Conservation (phyloP, 2,888 invertebrate species). For the Macrophya alboannulata region DNA sequence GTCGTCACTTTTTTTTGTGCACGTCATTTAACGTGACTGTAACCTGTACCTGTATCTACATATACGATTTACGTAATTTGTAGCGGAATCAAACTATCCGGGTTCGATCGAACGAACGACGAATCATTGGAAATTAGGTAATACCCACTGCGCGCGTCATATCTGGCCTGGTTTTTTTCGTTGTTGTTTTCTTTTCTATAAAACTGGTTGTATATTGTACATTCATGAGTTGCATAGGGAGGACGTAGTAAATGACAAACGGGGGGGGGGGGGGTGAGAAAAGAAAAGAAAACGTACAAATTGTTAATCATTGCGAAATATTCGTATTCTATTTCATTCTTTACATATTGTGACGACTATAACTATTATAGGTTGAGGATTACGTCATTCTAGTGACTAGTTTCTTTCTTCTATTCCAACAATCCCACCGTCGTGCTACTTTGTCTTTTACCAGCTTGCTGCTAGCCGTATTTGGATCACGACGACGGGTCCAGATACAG, state of each 20-base stretch:
- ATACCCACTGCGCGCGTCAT: not conserved
- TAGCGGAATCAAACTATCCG: slow-evolving; percentile 26
- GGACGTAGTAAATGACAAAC: not conserved
- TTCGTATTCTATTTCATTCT: not conserved
- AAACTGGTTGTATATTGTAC: slow-evolving; percentile 7
- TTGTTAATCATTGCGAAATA: slow-evolving; percentile 1
- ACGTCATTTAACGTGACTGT: not conserved
- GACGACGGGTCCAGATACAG: slow-evolving; percentile 19
- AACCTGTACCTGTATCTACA: not conserved
- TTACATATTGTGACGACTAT: not conserved
- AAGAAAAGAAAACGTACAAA: not conserved
- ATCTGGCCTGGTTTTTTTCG: slow-evolving; percentile 28
- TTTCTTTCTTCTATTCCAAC: slow-evolving; percentile 35
- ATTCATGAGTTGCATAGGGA: not conserved
- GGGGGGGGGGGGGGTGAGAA: too few relatives aligned
- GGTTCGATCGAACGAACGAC: not conserved
- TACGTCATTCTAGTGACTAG: slow-evolving; percentile 22
- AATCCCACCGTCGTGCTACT: slow-evolving; percentile 25
- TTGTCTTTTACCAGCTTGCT: slow-evolving; percentile 8
- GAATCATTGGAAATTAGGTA: slow-evolving; percentile 16
- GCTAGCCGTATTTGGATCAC: slow-evolving; percentile 37
- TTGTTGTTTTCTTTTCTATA: not conserved
- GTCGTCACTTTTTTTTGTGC: not conserved
- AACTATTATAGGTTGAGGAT: not conserved
- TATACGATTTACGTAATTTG: not conserved